Percentiles rank a stretch among this genome's conserved stretches.
Conservation (phyloP, 2,888 invertebrate species). For the Pyrocoelia pectoralis region DNA sequence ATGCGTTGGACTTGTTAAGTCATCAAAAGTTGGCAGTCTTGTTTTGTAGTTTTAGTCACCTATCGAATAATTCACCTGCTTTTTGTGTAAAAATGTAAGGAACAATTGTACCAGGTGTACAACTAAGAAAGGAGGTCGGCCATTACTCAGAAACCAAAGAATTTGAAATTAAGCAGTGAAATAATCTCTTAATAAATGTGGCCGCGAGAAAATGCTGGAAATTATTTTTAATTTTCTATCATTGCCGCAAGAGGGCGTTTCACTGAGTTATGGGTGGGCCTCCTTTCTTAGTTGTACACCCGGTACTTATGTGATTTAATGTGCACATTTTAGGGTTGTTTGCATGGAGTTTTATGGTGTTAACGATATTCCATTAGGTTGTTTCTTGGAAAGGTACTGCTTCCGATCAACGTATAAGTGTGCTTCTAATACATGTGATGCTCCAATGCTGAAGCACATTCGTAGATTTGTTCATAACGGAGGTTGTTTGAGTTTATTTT, state of each 20-base stretch:
- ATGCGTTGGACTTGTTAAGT: conserved; percentile 80
- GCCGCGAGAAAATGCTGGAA: no score
- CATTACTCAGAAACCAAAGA: no score
- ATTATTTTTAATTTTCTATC: no score
- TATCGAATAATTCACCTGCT: conserved; percentile 80
- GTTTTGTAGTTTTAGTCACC: conserved; percentile 85
- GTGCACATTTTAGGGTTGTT: conserved; percentile 70
- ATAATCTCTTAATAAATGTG: not conserved
- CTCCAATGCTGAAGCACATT: conserved; percentile 87
- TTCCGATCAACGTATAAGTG: conserved; percentile 87
- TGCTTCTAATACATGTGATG: conserved; percentile 78
- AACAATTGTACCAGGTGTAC: no score
- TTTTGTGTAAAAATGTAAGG: conserved; percentile 77
- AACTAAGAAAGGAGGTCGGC: no score
- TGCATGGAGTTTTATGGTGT: conserved; percentile 95
- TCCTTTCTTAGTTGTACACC: no score
- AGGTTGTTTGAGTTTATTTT: conserved; percentile 83
- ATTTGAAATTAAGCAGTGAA: not conserved
- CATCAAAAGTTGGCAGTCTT: conserved; percentile 90
- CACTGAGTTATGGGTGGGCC: no score
- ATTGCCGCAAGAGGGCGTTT: no score
- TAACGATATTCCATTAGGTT: conserved; percentile 94
- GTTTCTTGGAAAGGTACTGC: conserved; percentile 92
- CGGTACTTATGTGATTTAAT: no score
- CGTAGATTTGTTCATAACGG: conserved; percentile 90